phyloP scores from a whole-genome alignment of 53 echinoderm and acorn worm genomes.

The Henricia sp. region DNA sequence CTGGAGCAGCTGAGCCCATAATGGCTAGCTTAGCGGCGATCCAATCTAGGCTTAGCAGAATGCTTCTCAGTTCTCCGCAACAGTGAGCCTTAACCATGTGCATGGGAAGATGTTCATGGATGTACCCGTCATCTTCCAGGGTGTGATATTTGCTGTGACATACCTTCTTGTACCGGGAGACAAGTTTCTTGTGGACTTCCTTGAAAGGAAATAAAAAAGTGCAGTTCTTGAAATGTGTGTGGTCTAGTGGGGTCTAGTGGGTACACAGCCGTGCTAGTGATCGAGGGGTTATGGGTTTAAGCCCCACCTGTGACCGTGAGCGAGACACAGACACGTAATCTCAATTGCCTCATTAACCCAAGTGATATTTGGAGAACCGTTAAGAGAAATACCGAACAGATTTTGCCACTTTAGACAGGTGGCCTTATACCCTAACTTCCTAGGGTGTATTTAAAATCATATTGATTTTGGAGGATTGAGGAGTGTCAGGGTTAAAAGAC shows the following conservation, averaged over 20 bases:
- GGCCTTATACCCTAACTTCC: neutral
- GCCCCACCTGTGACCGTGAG: no score
- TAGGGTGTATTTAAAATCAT: neutral
- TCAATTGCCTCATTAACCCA: no score
- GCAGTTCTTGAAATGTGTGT: no score
- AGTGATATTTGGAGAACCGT: no score
- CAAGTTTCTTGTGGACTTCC: slow-evolving; percentile 78
- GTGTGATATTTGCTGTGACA: slow-evolving; percentile 72
- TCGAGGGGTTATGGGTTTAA: no score
- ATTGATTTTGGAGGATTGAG: no score
- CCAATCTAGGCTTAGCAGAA: slow-evolving; percentile 77
- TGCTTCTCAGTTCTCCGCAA: slow-evolving; percentile 44
- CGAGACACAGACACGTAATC: neutral
- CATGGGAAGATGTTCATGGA: slow-evolving; percentile 81
- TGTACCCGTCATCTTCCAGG: slow-evolving; percentile 76
- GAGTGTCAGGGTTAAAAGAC: no score
- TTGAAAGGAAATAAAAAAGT: slow-evolving; percentile 16
- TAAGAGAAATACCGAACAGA: no score
- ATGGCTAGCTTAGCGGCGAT: slow-evolving; percentile 62
- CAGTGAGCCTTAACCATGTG: slow-evolving; percentile 76
- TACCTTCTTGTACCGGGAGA: slow-evolving; percentile 63
- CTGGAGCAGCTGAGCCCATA: slow-evolving; percentile 69
- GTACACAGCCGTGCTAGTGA: no score
- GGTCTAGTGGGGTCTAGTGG: no score
- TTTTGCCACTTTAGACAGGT: no score